Evolutionary conservation across 2,888 invertebrate genomes (phyloP).

Genomic region (Leptodirus hochenwartii): DNA sequence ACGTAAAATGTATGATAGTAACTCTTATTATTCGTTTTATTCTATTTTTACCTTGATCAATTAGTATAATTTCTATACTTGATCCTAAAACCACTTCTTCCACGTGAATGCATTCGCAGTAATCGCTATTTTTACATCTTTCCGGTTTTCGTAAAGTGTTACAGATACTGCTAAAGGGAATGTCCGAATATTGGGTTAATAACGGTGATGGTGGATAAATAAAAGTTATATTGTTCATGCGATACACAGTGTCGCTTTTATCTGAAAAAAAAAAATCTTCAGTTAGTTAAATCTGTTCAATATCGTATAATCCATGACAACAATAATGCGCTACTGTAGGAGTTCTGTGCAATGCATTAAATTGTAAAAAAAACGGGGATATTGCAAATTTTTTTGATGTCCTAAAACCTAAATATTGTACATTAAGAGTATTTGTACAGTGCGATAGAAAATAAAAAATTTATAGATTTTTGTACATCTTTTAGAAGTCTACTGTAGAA

Average conservation of each 20-base stretch:
- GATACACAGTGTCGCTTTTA: slow-evolving; percentile 15
- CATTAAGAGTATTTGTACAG: no score
- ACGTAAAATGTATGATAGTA: no score
- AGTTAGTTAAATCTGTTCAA: neutral
- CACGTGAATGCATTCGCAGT: slow-evolving; percentile 58
- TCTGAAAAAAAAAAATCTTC: neutral
- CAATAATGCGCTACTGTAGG: no score
- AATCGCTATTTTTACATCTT: slow-evolving; percentile 24
- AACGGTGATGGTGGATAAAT: slow-evolving; percentile 60
- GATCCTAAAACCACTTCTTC: slow-evolving; percentile 45
- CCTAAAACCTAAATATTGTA: no score
- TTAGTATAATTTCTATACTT: slow-evolving; percentile 52
- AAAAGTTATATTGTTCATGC: slow-evolving; percentile 53
- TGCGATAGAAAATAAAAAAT: no score
- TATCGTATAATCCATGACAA: no score
- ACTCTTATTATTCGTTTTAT: no score
- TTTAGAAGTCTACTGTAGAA: no score
- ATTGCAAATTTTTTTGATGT: no score
- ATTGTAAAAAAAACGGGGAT: no score
- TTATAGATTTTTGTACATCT: no score
- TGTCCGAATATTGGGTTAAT: slow-evolving; percentile 48
- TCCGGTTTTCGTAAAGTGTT: slow-evolving; percentile 20
- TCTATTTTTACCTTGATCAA: slow-evolving; percentile 65
- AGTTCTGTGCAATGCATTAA: no score
- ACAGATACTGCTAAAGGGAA: slow-evolving; percentile 35